Percentiles rank a stretch among this genome's conserved stretches.
Conservation (phyloP, 2,888 invertebrate species). For the Mesopsocus fuscifrons region DNA sequence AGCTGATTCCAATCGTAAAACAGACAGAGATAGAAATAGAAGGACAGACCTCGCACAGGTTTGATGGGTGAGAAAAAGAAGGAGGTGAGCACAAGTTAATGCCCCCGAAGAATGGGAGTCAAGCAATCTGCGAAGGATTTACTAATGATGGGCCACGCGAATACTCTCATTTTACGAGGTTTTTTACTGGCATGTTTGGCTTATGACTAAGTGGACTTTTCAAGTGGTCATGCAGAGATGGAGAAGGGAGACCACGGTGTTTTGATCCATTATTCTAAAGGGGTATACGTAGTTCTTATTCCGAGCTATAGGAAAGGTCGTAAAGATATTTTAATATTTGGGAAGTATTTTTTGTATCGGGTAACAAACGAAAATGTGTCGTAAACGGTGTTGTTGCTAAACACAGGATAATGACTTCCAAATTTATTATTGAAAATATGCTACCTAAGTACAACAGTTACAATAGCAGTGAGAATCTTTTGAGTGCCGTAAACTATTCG, state of each 20-base stretch:
- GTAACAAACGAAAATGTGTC: slow-evolving; percentile 1
- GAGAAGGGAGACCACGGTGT: background rate
- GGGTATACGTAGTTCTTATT: slow-evolving; percentile 10
- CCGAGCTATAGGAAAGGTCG: slow-evolving; percentile 9
- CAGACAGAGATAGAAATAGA: slow-evolving; percentile 7
- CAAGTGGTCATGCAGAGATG: background rate
- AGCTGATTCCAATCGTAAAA: slow-evolving; percentile 9
- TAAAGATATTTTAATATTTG: slow-evolving; percentile 8
- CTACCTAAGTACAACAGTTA: slow-evolving; percentile 84
- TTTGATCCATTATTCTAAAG: slow-evolving; percentile 10
- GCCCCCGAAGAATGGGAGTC: background rate
- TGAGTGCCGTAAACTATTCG: slow-evolving; percentile 33
- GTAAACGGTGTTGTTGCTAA: slow-evolving; percentile 9
- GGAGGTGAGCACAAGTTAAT: slow-evolving; percentile 5
- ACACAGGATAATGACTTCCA: slow-evolving; percentile 68
- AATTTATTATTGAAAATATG: slow-evolving; percentile 96
- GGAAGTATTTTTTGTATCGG: slow-evolving; percentile 7
- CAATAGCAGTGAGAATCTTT: slow-evolving; percentile 43
- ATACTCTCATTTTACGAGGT: slow-evolving; percentile 6
- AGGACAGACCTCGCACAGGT: background rate
- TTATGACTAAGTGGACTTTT: background rate
- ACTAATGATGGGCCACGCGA: slow-evolving; percentile 3
- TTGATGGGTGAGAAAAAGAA: slow-evolving; percentile 5
- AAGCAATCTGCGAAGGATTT: background rate
- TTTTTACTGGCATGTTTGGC: background rate